phyloP scores from a whole-genome alignment of 2,888 invertebrate species.

The Cynaeus angustus region DNA sequence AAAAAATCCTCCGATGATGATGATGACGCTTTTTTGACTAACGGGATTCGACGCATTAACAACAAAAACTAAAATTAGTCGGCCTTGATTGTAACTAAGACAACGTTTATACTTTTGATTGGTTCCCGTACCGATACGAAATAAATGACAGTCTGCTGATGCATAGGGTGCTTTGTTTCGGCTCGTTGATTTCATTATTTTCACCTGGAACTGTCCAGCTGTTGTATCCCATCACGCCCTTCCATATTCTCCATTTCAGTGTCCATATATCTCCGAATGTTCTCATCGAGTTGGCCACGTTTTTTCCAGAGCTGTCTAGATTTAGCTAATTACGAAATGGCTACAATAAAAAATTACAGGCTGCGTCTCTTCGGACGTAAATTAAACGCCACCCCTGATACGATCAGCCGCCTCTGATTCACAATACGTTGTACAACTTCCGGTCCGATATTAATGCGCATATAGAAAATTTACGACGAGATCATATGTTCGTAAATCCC shows the following conservation, averaged over 20 bases:
- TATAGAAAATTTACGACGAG: slow-evolving; percentile 44
- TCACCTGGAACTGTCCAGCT: slow-evolving; percentile 71
- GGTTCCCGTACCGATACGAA: background rate
- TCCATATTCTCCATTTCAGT: slow-evolving; percentile 68
- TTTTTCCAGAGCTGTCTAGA: too few relatives aligned
- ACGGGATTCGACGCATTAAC: too few relatives aligned
- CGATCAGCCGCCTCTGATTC: slow-evolving; percentile 58
- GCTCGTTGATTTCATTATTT: slow-evolving; percentile 72
- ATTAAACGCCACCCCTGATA: slow-evolving; percentile 57
- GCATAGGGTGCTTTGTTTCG: slow-evolving; percentile 67
- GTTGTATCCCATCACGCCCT: slow-evolving; percentile 68
- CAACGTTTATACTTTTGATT: too few relatives aligned
- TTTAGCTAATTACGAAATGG: slow-evolving; percentile 53
- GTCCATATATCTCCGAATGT: slow-evolving; percentile 69
- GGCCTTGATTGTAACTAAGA: too few relatives aligned
- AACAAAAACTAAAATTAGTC: too few relatives aligned
- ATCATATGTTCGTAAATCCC: slow-evolving; percentile 44
- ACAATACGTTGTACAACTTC: slow-evolving; percentile 52
- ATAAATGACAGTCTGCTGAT: slow-evolving; percentile 7
- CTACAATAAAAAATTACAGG: slow-evolving; percentile 58
- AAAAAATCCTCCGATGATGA: slow-evolving; percentile 12
- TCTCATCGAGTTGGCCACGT: slow-evolving; percentile 49
- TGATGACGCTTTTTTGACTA: background rate
- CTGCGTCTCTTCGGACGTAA: slow-evolving; percentile 55
- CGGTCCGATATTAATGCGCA: slow-evolving; percentile 52